A percentile compares a stretch with the other conserved stretches of the same genome.
phyloP scores from a whole-genome alignment of 2,888 invertebrate species.

The Nyleta sp. region DNA sequence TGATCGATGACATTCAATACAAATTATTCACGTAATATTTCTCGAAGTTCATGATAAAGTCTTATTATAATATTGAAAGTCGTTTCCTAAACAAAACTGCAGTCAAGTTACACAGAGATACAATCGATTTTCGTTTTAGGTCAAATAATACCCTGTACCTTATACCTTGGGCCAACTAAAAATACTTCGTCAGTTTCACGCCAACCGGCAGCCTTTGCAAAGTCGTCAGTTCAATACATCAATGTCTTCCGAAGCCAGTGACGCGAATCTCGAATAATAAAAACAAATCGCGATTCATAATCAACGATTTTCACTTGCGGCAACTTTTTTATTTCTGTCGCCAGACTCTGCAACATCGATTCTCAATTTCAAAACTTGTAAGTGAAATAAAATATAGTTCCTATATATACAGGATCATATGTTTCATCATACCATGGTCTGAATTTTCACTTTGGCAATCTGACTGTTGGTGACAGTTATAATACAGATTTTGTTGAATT shows the following conservation, averaged over 20 bases:
- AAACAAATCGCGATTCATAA: constrained; percentile 11
- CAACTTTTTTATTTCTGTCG: constrained; percentile 11
- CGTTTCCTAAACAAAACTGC: constrained; percentile 17
- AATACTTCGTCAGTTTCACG: constrained; percentile 35
- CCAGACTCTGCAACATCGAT: constrained; percentile 1
- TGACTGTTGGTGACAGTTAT: no score
- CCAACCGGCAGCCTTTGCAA: constrained; percentile 13
- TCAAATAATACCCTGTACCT: constrained; percentile 34
- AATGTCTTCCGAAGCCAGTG: constrained; percentile 19
- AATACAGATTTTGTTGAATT: no score
- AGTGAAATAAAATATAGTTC: constrained; percentile 10
- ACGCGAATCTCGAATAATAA: constrained; percentile 2
- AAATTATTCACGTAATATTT: constrained; percentile 10
- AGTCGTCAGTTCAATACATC: constrained; percentile 24
- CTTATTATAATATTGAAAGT: constrained; percentile 7
- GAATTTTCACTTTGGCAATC: no score
- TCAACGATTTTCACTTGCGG: constrained; percentile 3
- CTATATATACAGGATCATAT: no score
- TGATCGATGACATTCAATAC: constrained; percentile 6
- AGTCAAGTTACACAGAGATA: constrained; percentile 15
- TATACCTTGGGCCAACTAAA: constrained; percentile 27
- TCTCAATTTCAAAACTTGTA: constrained; percentile 8
- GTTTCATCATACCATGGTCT: no score
- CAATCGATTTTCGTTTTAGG: constrained; percentile 41
- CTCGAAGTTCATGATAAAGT: background rate